Base-by-base conservation (phyloP, 2,888 invertebrate genomes). In the Cyaniris semiargus region DNA sequence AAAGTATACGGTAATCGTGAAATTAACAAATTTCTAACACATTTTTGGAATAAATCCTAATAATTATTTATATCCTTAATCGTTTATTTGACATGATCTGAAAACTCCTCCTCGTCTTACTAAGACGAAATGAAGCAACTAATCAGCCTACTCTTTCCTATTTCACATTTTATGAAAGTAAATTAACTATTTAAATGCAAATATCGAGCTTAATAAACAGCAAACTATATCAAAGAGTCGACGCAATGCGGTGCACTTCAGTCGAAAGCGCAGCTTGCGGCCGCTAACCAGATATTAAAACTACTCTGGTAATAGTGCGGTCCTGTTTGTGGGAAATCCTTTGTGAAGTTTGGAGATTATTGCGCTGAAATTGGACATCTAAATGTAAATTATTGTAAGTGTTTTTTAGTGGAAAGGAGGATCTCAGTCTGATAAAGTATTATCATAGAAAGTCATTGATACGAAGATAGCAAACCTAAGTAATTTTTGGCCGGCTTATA, bases 211-310 rank as follows among this genome's bases (percentile, higher is more conserved):
- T 66, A 15, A 60, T 60, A 60, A 60, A 60, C 23, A 58, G 8
- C 21, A 60, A 18, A 66, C 72, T 44, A 72, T 44, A 44, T 38
- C 38, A 72, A 72, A 72, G 21, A 44, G 72, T n/a, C 27, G 72
- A 72, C 72, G 72, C 72, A 72, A 72, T 72, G 72, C 72, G 72
- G 72, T 23, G 44, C 38, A 44, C 72, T 72, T 21, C 71, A 71
- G 71, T 71, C 72, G 72, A 44, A 44, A 72, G 72, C 72, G 71
- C 38, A 38, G 44, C 44, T 34, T 38, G 71, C 53, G 53, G 53
- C 72, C 72, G 38, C 72, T 44, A 72, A 72, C 72, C 44, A 72
- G 72, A 72, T 72, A 72, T 72, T 72, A 72, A 72, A 72, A 72
- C 72, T 72, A 38, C 27, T 66, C 71, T 38, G 72, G 38, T 23